A percentile compares a stretch with the other conserved stretches of the same genome.
Conservation (phyloP, 2,113 vertebrate genomes). For the Poecile atricapillus region DNA sequence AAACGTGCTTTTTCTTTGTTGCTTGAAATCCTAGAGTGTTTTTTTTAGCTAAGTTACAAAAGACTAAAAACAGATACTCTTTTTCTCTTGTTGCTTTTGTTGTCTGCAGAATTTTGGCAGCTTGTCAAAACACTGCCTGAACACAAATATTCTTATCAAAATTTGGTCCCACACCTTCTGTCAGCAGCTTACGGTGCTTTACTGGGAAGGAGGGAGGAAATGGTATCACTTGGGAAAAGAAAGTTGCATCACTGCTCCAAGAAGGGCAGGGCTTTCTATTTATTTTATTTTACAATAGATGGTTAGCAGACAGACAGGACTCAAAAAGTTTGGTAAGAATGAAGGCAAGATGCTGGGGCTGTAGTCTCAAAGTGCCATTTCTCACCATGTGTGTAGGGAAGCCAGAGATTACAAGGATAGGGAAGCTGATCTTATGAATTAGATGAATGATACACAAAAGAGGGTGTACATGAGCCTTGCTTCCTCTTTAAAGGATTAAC, state of each 20-base stretch:
- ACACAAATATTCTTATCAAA: constrained; percentile 39
- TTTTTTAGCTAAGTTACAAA: constrained; percentile 41
- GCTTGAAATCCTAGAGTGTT: not conserved
- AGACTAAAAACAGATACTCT: constrained; percentile 30
- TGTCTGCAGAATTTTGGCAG: constrained; percentile 45
- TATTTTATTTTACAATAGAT: not conserved
- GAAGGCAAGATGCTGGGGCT: not conserved
- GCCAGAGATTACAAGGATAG: not conserved
- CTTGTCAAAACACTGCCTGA: constrained; percentile 29
- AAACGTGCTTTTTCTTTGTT: constrained; percentile 31
- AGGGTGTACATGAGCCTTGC: not conserved
- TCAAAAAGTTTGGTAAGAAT: not conserved
- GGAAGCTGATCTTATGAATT: not conserved
- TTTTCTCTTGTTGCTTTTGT: constrained; percentile 44
- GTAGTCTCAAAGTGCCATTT: not conserved
- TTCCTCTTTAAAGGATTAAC: not conserved
- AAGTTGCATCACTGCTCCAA: not conserved
- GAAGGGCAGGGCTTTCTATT: not conserved
- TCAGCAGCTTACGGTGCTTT: not conserved
- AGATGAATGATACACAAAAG: not conserved
- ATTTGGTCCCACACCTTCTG: constrained; percentile 2
- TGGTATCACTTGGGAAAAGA: not conserved
- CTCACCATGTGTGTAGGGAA: not conserved
- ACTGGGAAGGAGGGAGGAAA: not conserved
- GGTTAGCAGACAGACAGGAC: not conserved